These are phyloP conservation scores for Urocyon cinereoargenteus DNA, from an alignment of 2,797 vertebrate species.

Conservation along the genomic window DNA sequence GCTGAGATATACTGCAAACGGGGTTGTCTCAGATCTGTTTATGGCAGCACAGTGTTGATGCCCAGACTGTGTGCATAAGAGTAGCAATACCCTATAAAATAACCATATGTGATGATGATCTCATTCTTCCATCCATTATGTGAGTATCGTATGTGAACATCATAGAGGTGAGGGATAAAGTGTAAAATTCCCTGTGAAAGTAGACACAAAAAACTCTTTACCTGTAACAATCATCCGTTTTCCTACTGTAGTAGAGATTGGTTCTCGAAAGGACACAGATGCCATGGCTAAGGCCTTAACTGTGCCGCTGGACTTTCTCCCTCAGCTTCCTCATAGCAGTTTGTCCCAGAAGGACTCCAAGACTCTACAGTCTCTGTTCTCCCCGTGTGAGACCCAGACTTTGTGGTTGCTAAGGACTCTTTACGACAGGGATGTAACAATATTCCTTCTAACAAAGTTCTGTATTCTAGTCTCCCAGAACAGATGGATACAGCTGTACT, in stretches of 20 bases:
- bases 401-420: slow-evolving; percentile 66
- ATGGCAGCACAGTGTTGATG: background rate
- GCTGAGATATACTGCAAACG: background rate
- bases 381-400: background rate
- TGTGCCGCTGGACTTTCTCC: background rate
- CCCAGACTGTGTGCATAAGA: background rate
- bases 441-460: background rate
- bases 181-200: background rate
- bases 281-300: background rate
- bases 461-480: background rate
- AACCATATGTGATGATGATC: background rate
- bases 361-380: background rate
- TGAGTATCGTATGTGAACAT: background rate
- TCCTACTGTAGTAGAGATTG: background rate
- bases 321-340: background rate
- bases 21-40: background rate
- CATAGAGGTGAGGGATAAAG: background rate
- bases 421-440: background rate
- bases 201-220: background rate
- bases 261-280: background rate
- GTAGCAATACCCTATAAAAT: background rate
- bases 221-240: slow-evolving; percentile 68
- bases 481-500: background rate
- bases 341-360: background rate
- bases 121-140: background rate